Percentiles rank a stretch among this genome's conserved stretches.
phyloP scores from a whole-genome alignment of 2,888 invertebrate species.

The Dendrolimus houi region DNA sequence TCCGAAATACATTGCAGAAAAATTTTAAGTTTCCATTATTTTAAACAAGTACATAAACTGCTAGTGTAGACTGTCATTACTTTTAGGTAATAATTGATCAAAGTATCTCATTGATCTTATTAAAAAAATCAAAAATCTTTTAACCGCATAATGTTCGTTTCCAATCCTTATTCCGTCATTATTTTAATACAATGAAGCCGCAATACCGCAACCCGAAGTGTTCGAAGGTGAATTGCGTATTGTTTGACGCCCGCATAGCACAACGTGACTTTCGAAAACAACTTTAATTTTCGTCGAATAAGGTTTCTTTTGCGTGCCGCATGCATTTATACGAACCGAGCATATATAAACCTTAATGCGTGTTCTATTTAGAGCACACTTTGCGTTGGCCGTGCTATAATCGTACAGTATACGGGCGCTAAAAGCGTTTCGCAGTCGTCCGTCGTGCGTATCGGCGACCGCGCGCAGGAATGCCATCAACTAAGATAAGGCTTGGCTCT shows the following conservation, averaged over 20 bases:
- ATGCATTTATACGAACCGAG: constrained; percentile 13
- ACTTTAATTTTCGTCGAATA: constrained; percentile 61
- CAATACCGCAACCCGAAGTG: constrained; percentile 74
- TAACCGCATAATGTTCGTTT: constrained; percentile 51
- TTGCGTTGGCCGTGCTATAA: constrained; percentile 17
- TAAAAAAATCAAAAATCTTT: constrained; percentile 46
- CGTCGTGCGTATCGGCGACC: constrained; percentile 69
- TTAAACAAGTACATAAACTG: no score
- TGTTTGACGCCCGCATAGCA: constrained; percentile 64
- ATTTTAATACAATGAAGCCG: constrained; percentile 74
- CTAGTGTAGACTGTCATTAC: no score
- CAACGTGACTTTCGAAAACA: constrained; percentile 64
- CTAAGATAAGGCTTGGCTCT: constrained; percentile 63
- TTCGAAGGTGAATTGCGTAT: constrained; percentile 76
- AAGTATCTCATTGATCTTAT: constrained; percentile 26
- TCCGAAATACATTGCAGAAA: no score
- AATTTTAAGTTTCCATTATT: no score
- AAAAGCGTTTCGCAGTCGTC: constrained; percentile 74
- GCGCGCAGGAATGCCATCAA: constrained; percentile 70
- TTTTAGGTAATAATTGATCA: constrained; percentile 16
- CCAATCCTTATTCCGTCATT: constrained; percentile 63
- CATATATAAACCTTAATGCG: constrained; percentile 27
- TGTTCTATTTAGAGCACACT: constrained; percentile 19
- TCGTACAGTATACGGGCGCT: constrained; percentile 57
- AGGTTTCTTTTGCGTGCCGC: constrained; percentile 60